phyloP scores from a whole-genome alignment of 2,888 invertebrate species.

The Acrobasis repandana region DNA sequence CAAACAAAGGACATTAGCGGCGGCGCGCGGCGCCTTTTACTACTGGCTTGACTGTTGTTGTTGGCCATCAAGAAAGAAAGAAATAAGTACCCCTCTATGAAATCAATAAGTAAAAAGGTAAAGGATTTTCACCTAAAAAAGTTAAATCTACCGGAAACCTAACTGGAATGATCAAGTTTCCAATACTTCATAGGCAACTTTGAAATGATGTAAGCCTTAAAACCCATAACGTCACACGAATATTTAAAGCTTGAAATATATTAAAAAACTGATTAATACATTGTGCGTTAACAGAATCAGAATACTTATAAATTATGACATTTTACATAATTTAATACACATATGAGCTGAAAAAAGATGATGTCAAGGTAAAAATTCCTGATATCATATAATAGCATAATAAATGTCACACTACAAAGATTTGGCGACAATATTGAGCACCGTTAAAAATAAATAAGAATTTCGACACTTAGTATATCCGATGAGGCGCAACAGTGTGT shows the following conservation, averaged over 20 bases:
- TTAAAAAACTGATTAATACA: neutral
- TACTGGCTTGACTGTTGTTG: too few relatives aligned
- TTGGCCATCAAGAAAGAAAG: too few relatives aligned
- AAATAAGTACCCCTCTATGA: too few relatives aligned
- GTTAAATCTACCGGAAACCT: neutral
- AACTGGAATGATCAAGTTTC: too few relatives aligned
- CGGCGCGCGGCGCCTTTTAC: too few relatives aligned
- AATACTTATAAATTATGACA: neutral
- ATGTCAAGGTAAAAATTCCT: slow-evolving; percentile 17
- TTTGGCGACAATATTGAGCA: slow-evolving; percentile 60
- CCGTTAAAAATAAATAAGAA: slow-evolving; percentile 25
- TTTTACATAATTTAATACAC: neutral
- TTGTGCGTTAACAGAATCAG: neutral
- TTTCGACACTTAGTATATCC: slow-evolving; percentile 18
- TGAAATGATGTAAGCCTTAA: neutral
- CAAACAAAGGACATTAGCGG: too few relatives aligned
- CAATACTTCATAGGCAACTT: neutral
- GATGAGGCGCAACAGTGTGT: slow-evolving; percentile 43
- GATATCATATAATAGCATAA: slow-evolving; percentile 19
- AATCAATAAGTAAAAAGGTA: too few relatives aligned
- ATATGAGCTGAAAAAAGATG: slow-evolving; percentile 7
- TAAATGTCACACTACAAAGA: slow-evolving; percentile 39
- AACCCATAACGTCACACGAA: neutral
- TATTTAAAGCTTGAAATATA: neutral
- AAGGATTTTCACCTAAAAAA: neutral